Base-by-base conservation (phyloP, 1,140 invertebrate genomes). In the Coelopa frigida region DNA sequence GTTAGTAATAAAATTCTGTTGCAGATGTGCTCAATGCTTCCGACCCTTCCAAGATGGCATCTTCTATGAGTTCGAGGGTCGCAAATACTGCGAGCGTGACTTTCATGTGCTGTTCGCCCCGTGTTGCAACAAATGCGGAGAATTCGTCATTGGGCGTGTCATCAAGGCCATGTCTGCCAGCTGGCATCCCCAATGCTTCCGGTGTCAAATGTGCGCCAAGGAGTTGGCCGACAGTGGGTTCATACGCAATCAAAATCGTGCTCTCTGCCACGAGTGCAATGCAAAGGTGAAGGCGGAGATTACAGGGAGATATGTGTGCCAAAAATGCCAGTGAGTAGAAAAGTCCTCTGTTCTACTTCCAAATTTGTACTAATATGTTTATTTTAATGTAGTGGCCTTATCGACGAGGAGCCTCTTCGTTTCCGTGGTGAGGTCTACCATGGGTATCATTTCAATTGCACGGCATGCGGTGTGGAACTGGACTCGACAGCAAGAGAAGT, bases 71-170 rank as follows among this genome's bases (percentile, higher is more conserved):
- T 99, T 98, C 73, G 97, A 99, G 72, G 94, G 93, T 3, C 77
- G 96, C 26, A 99, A 99, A 72, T 99, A 99, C 70, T 99, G 97
- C 63, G 95, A 99, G 75, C 89, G 95, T 73, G 97, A 99, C 70
- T 99, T 99, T 63, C 94, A 99, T 72, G 92, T 98, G 8, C 74
- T 98, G 0, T 98, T 97, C 75, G 94, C 94, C 3, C 97, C 97
- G 2, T 99, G 94, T 62, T 99, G 97, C 74, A 90, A 85, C 56
- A 92, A 93, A 75, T 99, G 97, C 70, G 87, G 88, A 33, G 88
- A 96, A 68, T 97, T 97, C 70, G 90, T 98, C 15, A 93, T 97
- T 70, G 94, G 94, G 0, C 80, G 96, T 46, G 97, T 99, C 1
- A 99, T 99, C 53, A 99, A 99, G 70, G 97, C 97, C 2, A 97